These are phyloP conservation scores for Corynorhinus townsendii DNA, from an alignment of 2,113 vertebrate genomes.

Conservation along the genomic window DNA sequence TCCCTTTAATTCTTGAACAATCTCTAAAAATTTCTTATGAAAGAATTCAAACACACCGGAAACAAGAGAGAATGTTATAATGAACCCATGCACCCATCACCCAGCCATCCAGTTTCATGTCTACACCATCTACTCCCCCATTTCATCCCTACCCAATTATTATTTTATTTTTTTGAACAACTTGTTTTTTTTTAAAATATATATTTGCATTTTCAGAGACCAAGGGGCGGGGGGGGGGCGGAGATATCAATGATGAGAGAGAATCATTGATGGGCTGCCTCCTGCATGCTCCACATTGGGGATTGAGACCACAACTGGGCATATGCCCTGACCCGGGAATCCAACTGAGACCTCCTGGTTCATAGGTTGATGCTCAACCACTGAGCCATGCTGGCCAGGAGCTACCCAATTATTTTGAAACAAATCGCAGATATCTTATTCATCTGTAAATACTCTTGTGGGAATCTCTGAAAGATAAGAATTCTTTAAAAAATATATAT, in stretches of 20 bases:
- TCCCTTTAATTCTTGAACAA: neutral
- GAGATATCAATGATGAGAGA: too few species aligned
- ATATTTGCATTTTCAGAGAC: too few species aligned
- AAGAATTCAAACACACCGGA: neutral
- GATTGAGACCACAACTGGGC: too few species aligned
- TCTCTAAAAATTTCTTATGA: neutral
- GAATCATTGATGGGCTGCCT: too few species aligned
- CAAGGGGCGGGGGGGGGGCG: too few species aligned
- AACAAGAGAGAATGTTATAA: neutral
- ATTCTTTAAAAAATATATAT: neutral
- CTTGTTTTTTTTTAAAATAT: too few species aligned
- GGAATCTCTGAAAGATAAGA: neutral
- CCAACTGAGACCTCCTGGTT: too few species aligned
- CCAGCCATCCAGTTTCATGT: neutral
- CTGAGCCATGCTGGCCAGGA: too few species aligned
- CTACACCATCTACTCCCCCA: neutral
- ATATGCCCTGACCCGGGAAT: too few species aligned
- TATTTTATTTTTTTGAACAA: neutral
- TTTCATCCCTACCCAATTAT: neutral
- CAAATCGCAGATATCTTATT: neutral
- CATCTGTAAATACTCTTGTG: neutral
- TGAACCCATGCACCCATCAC: neutral
- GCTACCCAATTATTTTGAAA: neutral
- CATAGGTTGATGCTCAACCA: too few species aligned
- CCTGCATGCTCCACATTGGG: too few species aligned